These are phyloP conservation scores for Agrochola lychnidis DNA, from an alignment of 2,888 invertebrate species.

Conservation along the genomic window DNA sequence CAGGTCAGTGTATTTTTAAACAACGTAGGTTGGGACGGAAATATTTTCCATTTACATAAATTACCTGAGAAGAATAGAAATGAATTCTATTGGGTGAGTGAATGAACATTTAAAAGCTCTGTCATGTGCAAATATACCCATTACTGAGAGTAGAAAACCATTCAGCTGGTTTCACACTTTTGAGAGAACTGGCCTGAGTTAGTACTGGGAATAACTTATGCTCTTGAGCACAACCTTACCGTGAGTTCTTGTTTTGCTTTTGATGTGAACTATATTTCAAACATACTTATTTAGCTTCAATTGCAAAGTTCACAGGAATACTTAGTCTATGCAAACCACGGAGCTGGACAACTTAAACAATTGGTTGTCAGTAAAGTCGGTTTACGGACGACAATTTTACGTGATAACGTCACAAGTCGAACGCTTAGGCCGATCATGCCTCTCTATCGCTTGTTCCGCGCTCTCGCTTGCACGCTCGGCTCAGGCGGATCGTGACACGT, in stretches of 20 bases:
- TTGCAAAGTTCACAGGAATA: background rate
- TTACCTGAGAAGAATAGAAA: slow-evolving; percentile 21
- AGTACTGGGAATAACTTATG: background rate
- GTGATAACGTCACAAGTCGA: too few species aligned
- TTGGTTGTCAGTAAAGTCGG: too few species aligned
- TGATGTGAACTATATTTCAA: background rate
- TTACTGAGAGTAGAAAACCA: background rate
- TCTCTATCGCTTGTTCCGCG: too few species aligned
- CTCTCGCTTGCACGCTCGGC: too few species aligned
- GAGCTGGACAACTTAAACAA: background rate
- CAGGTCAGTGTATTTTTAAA: slow-evolving; percentile 34
- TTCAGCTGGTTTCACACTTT: background rate
- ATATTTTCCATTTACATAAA: slow-evolving; percentile 21
- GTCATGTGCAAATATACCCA: background rate
- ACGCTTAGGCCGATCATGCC: too few species aligned
- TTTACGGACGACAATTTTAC: too few species aligned
- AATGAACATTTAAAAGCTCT: background rate
- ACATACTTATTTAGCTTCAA: background rate
- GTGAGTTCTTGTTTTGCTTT: background rate
- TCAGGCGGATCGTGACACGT: too few species aligned
- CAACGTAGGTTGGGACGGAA: slow-evolving; percentile 7
- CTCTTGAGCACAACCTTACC: background rate
- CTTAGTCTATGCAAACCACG: background rate
- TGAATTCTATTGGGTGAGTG: slow-evolving; percentile 5
- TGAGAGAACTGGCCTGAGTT: background rate